phyloP scores from a whole-genome alignment of 2,888 invertebrate species.

The Leptothorax acervorum region DNA sequence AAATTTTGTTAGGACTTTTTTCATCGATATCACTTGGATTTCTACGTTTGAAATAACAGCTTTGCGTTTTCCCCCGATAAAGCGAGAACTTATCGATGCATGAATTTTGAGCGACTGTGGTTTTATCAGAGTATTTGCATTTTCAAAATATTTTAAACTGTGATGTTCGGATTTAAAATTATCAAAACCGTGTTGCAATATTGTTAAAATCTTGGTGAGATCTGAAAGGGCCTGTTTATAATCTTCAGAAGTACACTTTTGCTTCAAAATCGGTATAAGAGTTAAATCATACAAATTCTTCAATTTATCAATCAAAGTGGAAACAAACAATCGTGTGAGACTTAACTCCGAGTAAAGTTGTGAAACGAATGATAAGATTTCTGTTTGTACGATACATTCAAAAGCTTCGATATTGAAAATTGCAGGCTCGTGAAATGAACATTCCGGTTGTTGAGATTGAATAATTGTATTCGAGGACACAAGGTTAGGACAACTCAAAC shows the following conservation, averaged over 20 bases:
- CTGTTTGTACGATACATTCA: neutral
- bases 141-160: constrained; percentile 25
- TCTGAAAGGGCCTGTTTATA: neutral
- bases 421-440: neutral
- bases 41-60: neutral
- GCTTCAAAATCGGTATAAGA: constrained; percentile 7
- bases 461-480: too few species aligned
- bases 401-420: neutral
- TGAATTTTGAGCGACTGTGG: neutral
- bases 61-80: constrained; percentile 4
- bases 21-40: neutral
- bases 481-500: too few species aligned
- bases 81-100: neutral
- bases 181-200: constrained; percentile 27
- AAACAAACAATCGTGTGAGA: constrained; percentile 7
- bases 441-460: neutral
- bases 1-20: neutral
- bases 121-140: neutral
- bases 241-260: constrained; percentile 9
- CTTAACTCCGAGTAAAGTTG: constrained; percentile 1
- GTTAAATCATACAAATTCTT: constrained; percentile 21
- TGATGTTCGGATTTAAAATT: neutral
- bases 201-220: constrained; percentile 13
- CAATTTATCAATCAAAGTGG: constrained; percentile 2
- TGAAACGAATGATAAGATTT: constrained; percentile 1